Base-by-base conservation (phyloP, 2,888 invertebrate species). In the Invenusta paracnida region DNA sequence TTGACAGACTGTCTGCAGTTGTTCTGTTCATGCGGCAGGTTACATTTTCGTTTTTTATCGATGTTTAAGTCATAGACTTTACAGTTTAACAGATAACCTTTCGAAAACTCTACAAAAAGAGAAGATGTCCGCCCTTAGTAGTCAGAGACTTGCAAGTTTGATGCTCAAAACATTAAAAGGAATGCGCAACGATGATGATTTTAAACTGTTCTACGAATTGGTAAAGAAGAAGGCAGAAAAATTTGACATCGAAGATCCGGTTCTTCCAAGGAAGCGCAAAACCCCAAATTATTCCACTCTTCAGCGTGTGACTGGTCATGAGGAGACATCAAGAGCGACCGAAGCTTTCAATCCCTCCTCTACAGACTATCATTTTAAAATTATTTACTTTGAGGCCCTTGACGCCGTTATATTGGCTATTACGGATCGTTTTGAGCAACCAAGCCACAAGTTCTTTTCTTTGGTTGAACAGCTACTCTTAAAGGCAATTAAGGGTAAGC, bases 1-100 rank as follows among this genome's bases (percentile, higher is more conserved):
- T n/a, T n/a, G n/a, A n/a, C n/a, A n/a, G n/a, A n/a, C n/a, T n/a
- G n/a, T n/a, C n/a, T n/a, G n/a, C n/a, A n/a, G n/a, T n/a, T n/a
- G n/a, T n/a, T n/a, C n/a, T n/a, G n/a, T n/a, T n/a, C n/a, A n/a
- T n/a, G n/a, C n/a, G n/a, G n/a, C n/a, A n/a, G n/a, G n/a, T n/a
- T n/a, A n/a, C n/a, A n/a, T n/a, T n/a, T n/a, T n/a, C n/a, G n/a
- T n/a, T 48, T 48, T 48, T 48, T 5, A 17, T 48, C 48, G 5
- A 48, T 48, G 48, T 48, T 73, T 73, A 73, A 73, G 73, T 73
- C 73, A 73, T 73, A 73, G 73, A 73, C 73, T 73, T 73, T 73
- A 73, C 73, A 73, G 73, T 73, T 73, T 73, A 73, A 73, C 73
- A 73, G 73, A 73, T 73, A 73, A 73, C 73, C 73, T 73, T 73